Percentiles rank a stretch among this genome's conserved stretches.
phyloP scores from a whole-genome alignment of 2,797 vertebrate species.

The Acomys russatus region DNA sequence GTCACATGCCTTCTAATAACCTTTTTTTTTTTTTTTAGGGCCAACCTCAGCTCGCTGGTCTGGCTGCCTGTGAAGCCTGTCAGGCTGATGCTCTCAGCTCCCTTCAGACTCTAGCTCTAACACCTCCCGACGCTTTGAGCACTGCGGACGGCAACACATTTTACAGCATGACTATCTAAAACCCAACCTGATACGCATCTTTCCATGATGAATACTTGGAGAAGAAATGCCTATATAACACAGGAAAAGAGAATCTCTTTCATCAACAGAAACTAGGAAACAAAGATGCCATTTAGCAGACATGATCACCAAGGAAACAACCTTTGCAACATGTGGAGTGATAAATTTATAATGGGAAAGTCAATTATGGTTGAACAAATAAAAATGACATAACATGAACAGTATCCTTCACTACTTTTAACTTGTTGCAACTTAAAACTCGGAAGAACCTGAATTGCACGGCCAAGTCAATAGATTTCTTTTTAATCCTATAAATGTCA shows the following conservation, averaged over 20 bases:
- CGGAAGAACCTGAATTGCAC: slow-evolving; percentile 65
- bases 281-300: slow-evolving; percentile 74
- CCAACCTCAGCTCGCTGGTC: background rate
- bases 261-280: slow-evolving; percentile 70
- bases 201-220: slow-evolving; percentile 56
- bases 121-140: background rate
- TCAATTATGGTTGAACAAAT: slow-evolving; percentile 39
- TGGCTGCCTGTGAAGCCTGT: background rate
- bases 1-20: background rate
- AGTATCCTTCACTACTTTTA: slow-evolving; percentile 60
- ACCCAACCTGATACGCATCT: slow-evolving; percentile 55
- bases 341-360: slow-evolving; percentile 66
- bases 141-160: background rate
- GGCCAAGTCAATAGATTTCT: slow-evolving; percentile 38
- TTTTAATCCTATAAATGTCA: slow-evolving; percentile 54
- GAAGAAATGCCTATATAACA: slow-evolving; percentile 52
- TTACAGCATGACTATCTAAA: slow-evolving; percentile 47
- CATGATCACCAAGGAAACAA: slow-evolving; percentile 64
- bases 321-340: slow-evolving; percentile 54
- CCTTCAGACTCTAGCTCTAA: background rate
- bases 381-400: slow-evolving; percentile 70
- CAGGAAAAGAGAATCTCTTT: slow-evolving; percentile 29
- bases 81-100: background rate
- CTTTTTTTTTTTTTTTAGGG: slow-evolving; percentile 9
- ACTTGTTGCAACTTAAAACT: slow-evolving; percentile 66